Conservation (phyloP, 2,888 invertebrate genomes). For the Trichogramma evanescens region DNA sequence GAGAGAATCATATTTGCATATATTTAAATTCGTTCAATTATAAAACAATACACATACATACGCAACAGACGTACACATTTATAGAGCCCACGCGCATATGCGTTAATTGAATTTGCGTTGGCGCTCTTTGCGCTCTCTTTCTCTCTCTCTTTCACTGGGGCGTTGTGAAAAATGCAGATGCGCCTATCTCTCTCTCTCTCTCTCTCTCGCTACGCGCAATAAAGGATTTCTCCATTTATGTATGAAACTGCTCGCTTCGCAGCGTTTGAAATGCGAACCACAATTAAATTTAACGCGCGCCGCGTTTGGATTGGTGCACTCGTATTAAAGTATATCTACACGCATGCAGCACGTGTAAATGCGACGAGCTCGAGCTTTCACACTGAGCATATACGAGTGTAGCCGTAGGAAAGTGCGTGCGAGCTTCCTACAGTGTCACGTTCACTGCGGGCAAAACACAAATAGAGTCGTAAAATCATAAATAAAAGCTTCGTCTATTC, state of each 20-base stretch:
- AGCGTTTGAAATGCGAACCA: not conserved
- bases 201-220: not conserved
- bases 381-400: no score
- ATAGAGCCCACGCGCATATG: not conserved
- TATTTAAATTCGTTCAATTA: no score
- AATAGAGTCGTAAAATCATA: no score
- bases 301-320: not conserved
- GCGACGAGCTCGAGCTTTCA: no score
- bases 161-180: slow-evolving; percentile 5
- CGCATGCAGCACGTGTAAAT: no score
- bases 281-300: slow-evolving; percentile 10
- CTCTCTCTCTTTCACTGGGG: not conserved
- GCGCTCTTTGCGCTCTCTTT: not conserved
- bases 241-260: not conserved
- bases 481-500: no score
- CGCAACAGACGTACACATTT: not conserved
- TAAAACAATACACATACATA: no score
- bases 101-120: slow-evolving; percentile 3
- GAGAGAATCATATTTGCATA: no score
- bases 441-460: no score
- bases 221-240: not conserved
- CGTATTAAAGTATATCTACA: no score
- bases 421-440: no score
- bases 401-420: no score
- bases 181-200: not conserved